Percentiles rank a stretch among this genome's conserved stretches.
These are phyloP conservation scores for Pipra filicauda DNA, from an alignment of 2,113 vertebrate genomes.

Conservation along the genomic window DNA sequence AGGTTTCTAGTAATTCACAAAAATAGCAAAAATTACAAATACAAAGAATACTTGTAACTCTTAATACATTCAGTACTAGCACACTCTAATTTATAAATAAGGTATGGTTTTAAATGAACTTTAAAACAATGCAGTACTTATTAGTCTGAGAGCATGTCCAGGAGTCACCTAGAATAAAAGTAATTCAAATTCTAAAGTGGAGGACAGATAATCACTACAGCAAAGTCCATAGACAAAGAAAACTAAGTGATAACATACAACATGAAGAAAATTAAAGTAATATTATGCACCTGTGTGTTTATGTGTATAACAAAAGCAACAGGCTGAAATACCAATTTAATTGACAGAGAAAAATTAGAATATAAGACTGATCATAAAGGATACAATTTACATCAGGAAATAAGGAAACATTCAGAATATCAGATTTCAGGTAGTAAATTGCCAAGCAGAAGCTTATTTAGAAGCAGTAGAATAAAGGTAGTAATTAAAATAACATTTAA, in stretches of 20 bases:
- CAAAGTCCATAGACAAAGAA: neutral
- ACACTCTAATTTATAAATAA: neutral
- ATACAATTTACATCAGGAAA: neutral
- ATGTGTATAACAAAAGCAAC: neutral
- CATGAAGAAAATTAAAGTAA: neutral
- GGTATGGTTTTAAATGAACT: neutral
- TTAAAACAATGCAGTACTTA: neutral
- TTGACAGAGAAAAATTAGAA: constrained; percentile 13
- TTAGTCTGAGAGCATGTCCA: neutral
- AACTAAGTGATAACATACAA: neutral
- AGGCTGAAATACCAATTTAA: neutral
- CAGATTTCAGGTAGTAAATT: constrained; percentile 14
- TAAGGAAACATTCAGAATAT: neutral
- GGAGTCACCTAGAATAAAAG: neutral
- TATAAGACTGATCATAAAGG: neutral
- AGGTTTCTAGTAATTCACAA: neutral
- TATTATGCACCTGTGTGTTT: neutral
- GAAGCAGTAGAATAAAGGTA: constrained; percentile 7
- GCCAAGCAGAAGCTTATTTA: constrained; percentile 8
- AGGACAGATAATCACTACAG: neutral
- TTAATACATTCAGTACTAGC: neutral
- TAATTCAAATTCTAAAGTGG: neutral
- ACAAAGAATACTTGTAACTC: neutral
- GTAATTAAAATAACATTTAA: constrained; percentile 42
- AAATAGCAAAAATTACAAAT: neutral